Evolutionary conservation across 2,888 invertebrate genomes (phyloP).

Genomic region (Drosophila picticornis): DNA sequence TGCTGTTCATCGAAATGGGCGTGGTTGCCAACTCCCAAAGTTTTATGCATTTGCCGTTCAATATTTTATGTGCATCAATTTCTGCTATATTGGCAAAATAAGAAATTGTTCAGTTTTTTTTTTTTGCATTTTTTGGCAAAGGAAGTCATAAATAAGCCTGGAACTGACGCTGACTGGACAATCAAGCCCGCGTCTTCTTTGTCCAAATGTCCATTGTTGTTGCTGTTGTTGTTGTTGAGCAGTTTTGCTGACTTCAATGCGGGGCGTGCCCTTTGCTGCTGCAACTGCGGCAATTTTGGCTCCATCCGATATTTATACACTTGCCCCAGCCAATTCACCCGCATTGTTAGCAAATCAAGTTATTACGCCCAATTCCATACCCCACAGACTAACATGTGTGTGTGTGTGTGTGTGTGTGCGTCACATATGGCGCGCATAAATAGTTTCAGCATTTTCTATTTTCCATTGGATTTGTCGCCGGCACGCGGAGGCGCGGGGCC

Average conservation of each 20-base stretch:
- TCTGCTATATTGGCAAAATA: constrained; percentile 76
- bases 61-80: constrained; percentile 74
- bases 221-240: constrained; percentile 24
- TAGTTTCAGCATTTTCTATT: constrained; percentile 72
- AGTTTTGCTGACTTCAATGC: constrained; percentile 50
- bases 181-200: constrained; percentile 56
- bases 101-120: constrained; percentile 48
- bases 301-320: not conserved
- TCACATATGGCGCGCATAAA: constrained; percentile 79
- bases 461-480: constrained; percentile 66
- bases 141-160: constrained; percentile 78
- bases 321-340: constrained; percentile 53
- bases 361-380: constrained; percentile 58
- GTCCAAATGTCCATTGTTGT: constrained; percentile 31
- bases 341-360: constrained; percentile 78
- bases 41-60: constrained; percentile 61
- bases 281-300: constrained; percentile 68
- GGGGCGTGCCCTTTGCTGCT: constrained; percentile 61
- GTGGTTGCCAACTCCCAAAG: constrained; percentile 37
- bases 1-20: constrained; percentile 41
- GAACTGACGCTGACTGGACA: constrained; percentile 74
- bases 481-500: constrained; percentile 21
- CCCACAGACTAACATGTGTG: constrained; percentile 7
- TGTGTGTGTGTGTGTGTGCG: constrained; percentile 47
- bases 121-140: constrained; percentile 66